Evolutionary conservation across 2,113 vertebrate genomes (phyloP), one percentile per base, ranked within the genome.

Genomic region (Sapayoa aenigma): DNA sequence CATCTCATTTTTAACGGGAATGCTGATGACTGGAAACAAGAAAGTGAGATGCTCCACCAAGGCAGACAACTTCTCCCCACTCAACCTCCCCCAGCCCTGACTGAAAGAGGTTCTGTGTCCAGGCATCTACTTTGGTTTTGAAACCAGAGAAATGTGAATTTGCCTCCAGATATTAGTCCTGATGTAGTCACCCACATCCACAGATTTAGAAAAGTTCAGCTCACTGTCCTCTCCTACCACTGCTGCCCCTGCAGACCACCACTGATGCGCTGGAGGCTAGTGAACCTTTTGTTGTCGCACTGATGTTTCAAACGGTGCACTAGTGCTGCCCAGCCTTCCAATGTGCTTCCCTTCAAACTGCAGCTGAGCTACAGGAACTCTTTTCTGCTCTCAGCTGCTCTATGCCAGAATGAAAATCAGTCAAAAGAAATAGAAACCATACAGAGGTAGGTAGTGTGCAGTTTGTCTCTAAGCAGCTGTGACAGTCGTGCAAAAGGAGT

Each of bases 341-440:
- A 39, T 2, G 0, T 11, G 28, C 56, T 81, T 85, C 37, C n/a
- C 71, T 33, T 90, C 71, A 80, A 77, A 79, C 80, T 8, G 5
- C 9, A 44, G 68, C 78, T 13, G 63, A 93, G 82, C 55, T 85
- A 56, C 79, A 65, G 39, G 4, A 4, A 0, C 15, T 69, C 89
- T 85, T 68, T 39, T 37, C 84, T 84, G 71, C 71, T 86, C 81
- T 41, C 63, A 77, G 80, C 31, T 59, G 25, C 47, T 44, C 58
- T 33, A 25, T 88, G 84, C 81, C 97, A 95, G 93, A 94, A 90
- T 35, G 90, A 93, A 67, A 96, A 94, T 76, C 83, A 77, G 56
- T 81, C 75, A 75, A 94, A 95, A 1, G 14, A 85, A 97, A 93
- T 31, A 74, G 72, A 71, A 63, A 41, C 73, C 35, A 5, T 16